Conservation (phyloP, 2,797 vertebrate species). For the Sebastes minor region DNA sequence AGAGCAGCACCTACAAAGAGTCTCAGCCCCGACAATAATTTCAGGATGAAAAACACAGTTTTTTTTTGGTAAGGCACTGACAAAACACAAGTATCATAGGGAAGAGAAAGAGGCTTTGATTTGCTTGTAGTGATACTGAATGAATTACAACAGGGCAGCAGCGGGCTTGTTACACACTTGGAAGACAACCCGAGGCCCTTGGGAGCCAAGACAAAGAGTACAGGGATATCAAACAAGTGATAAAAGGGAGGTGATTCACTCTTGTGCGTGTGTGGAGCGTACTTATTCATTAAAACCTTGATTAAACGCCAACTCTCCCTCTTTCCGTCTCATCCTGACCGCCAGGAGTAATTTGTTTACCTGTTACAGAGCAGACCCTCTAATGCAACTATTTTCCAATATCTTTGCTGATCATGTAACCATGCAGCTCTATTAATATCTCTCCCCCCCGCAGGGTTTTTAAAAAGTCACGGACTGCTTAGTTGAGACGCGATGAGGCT, state of each 20-base stretch:
- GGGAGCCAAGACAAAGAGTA: slow-evolving; percentile 39
- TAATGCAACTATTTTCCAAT: slow-evolving; percentile 48
- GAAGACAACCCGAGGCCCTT: slow-evolving; percentile 38
- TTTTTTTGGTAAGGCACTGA: slow-evolving; percentile 37
- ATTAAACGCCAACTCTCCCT: slow-evolving; percentile 47
- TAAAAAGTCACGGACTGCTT: slow-evolving; percentile 51
- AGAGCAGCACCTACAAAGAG: slow-evolving; percentile 53
- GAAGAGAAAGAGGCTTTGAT: slow-evolving; percentile 56
- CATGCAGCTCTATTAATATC: slow-evolving; percentile 53
- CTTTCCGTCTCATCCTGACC: slow-evolving; percentile 37
- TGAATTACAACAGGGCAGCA: slow-evolving; percentile 52
- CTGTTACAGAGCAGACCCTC: slow-evolving; percentile 54
- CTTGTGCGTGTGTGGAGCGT: slow-evolving; percentile 13
- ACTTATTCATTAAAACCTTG: slow-evolving; percentile 56
- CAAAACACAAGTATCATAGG: slow-evolving; percentile 56
- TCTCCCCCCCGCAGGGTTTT: slow-evolving; percentile 30
- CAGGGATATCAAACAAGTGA: slow-evolving; percentile 56
- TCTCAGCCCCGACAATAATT: slow-evolving; percentile 59
- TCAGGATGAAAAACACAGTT: slow-evolving; percentile 40
- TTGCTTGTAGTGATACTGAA: slow-evolving; percentile 42
- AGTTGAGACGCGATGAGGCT: slow-evolving; percentile 60
- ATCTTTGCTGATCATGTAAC: slow-evolving; percentile 49
- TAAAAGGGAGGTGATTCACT: slow-evolving; percentile 45
- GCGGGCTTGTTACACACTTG: slow-evolving; percentile 43
- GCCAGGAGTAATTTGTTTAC: slow-evolving; percentile 57